These are phyloP conservation scores for Characodon lateralis DNA, from an alignment of 2,797 vertebrate species.

Conservation along the genomic window DNA sequence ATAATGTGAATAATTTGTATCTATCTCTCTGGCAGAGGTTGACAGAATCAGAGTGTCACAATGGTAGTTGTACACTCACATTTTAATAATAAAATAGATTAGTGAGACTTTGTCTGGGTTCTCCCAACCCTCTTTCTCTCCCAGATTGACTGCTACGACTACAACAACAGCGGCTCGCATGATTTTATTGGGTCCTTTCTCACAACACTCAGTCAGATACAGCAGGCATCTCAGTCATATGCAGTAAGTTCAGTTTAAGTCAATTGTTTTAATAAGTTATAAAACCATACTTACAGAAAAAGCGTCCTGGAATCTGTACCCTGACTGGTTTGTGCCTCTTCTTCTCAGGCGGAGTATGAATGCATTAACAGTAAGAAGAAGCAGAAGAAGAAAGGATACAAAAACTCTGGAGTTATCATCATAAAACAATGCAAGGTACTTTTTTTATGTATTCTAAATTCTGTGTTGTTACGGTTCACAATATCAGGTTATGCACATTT, in stretches of 20 bases:
- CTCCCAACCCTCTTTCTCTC: constrained; percentile 11
- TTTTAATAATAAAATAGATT: not conserved
- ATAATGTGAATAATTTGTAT: constrained; percentile 2
- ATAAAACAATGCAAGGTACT: constrained; percentile 91
- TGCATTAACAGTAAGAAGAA: constrained; percentile 94
- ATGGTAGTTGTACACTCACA: constrained; percentile 10
- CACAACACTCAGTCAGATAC: constrained; percentile 86
- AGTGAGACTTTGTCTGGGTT: constrained; percentile 8
- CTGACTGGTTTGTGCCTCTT: constrained; percentile 14
- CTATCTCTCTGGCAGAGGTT: constrained; percentile 16
- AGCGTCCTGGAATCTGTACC: not conserved
- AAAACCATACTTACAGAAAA: not conserved
- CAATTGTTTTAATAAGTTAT: not conserved
- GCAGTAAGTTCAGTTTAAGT: constrained; percentile 82
- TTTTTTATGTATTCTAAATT: not conserved
- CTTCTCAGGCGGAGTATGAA: constrained; percentile 89
- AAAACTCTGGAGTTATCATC: constrained; percentile 93
- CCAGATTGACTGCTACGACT: constrained; percentile 93
- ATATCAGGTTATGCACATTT: too few relatives aligned
- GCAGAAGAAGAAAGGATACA: constrained; percentile 93
- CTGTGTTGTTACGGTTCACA: too few relatives aligned
- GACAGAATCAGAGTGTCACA: not conserved
- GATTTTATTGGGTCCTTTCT: constrained; percentile 92
- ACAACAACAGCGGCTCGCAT: constrained; percentile 92
- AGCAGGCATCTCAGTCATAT: constrained; percentile 83